A percentile compares a stretch with the other conserved stretches of the same genome.
phyloP scores from a whole-genome alignment of 2,113 vertebrate genomes.

The Calidris pugnax region DNA sequence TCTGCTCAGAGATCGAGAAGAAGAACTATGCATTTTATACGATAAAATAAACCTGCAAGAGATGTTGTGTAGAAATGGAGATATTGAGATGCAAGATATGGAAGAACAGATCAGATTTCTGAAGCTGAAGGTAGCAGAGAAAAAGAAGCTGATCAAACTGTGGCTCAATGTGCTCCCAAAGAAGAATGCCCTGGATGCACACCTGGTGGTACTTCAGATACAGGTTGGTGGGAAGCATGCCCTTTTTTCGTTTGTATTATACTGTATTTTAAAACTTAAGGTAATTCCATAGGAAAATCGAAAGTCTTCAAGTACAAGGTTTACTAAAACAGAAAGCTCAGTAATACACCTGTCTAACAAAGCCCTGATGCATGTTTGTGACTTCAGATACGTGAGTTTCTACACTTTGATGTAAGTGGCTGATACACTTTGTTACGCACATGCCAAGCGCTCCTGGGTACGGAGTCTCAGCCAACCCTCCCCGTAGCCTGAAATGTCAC shows the following conservation, averaged over 20 bases:
- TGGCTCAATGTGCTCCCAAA: slow-evolving; percentile 69
- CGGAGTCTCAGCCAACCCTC: not conserved
- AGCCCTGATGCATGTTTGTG: not conserved
- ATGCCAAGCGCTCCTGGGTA: not conserved
- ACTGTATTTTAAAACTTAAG: not conserved
- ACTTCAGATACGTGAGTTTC: not conserved
- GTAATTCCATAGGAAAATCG: not conserved
- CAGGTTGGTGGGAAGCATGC: slow-evolving; percentile 75
- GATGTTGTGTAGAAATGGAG: slow-evolving; percentile 74
- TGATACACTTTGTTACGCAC: not conserved
- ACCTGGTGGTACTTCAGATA: slow-evolving; percentile 79
- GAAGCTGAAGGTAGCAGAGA: slow-evolving; percentile 78
- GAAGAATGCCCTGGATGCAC: slow-evolving; percentile 75
- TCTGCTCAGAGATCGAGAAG: slow-evolving; percentile 86
- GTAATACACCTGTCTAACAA: not conserved
- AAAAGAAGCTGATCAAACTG: slow-evolving; percentile 78
- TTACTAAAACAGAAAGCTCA: not conserved
- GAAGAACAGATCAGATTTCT: slow-evolving; percentile 85
- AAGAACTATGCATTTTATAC: slow-evolving; percentile 84
- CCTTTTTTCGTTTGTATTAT: not conserved
- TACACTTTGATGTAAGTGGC: not conserved
- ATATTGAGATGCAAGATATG: slow-evolving; percentile 76
- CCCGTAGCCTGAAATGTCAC: slow-evolving; percentile 15
- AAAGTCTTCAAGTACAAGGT: not conserved
- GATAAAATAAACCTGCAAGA: slow-evolving; percentile 85